Evolutionary conservation across 2,113 vertebrate species (phyloP).

Genomic region (Tiliqua scincoides): DNA sequence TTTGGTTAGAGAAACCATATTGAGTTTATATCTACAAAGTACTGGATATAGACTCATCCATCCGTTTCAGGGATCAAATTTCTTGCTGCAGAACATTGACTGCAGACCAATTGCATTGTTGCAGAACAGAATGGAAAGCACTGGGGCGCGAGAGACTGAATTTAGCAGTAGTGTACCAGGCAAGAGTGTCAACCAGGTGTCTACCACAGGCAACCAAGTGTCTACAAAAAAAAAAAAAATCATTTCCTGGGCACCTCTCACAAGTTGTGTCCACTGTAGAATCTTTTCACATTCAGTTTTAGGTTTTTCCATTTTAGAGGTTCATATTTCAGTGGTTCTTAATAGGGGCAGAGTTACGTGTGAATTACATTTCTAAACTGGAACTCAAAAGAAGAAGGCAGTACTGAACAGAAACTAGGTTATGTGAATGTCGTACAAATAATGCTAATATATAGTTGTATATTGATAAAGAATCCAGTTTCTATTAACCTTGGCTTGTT

Average conservation of each 20-base stretch:
- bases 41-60: not conserved
- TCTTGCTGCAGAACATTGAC: not conserved
- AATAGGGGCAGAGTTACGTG: not conserved
- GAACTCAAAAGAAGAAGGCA: not conserved
- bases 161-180: not conserved
- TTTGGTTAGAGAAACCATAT: not conserved
- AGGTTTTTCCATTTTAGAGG: not conserved
- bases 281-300: not conserved
- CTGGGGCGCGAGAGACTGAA: not conserved
- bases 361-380: not conserved
- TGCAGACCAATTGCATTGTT: not conserved
- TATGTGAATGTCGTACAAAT: not conserved
- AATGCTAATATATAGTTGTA: not conserved
- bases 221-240: not conserved
- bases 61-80: not conserved
- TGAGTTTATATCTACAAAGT: not conserved
- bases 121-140: not conserved
- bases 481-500: not conserved
- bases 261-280: not conserved
- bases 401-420: not conserved
- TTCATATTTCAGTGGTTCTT: not conserved
- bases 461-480: not conserved
- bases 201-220: too few species aligned
- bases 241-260: not conserved
- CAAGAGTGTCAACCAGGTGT: not conserved